Evolutionary conservation across 1,140 invertebrate genomes (phyloP), one percentile per base, ranked within the genome.

Genomic region (Drosophila tropicalis): DNA sequence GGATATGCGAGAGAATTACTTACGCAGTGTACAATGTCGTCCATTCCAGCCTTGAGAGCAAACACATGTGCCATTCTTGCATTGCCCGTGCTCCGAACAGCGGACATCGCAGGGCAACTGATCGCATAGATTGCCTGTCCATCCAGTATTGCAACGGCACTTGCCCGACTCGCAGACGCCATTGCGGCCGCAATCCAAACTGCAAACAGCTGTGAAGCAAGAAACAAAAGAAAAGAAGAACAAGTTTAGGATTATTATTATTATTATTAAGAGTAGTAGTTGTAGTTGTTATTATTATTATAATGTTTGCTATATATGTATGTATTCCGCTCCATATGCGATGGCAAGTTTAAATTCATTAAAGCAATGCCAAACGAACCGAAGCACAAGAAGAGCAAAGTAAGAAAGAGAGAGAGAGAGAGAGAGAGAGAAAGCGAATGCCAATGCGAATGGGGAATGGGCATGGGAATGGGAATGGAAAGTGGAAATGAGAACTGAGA

Each of bases 31-130:
- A 93, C 98, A 99, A 90, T 98, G 98, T 83, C 96, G 95, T 72
- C 98, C 98, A 93, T 99, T 99, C 98, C 98, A 99, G 64, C 98
- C 98, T 92, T 97, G 96, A 17, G 96, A 96, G 92, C 98, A 99
- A 51, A 98, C 96, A 92, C 98, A 99, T 25, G 97, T 98, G 36
- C 98, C 98, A 92, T 99, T 99, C 90, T 97, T 96, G 93, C 99
- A 99, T 92, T 98, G 97, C 0, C 99, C 98, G 86, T 98, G 97
- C 79, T 98, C 97, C n/a, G 95, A 95, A 91, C 98, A 98, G 62
- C 98, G 95, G n/a, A 94, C 91, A 90, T 98, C 97, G 92, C 98
- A 98, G 12, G 97, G 96, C 70, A 96, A 93, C 85, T 97, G 96
- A 92, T 98, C 97, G 92, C 98, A 99, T 56, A 96, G 95, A 54